phyloP scores from a whole-genome alignment of 2,888 invertebrate species.

The Xylota segnis region DNA sequence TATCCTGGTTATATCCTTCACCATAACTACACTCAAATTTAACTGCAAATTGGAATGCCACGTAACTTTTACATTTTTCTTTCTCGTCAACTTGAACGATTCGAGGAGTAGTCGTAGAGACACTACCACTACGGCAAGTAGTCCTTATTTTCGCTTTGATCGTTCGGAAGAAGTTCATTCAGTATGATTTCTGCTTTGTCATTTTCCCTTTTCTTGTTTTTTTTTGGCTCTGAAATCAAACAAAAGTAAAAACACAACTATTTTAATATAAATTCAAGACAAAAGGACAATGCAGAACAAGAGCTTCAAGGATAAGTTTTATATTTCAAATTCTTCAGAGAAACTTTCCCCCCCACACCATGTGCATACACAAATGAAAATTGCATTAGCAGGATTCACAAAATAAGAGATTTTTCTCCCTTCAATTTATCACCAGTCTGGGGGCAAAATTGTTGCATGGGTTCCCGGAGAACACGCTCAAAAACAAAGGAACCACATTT shows the following conservation, averaged over 20 bases:
- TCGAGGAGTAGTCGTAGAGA: constrained; percentile 11
- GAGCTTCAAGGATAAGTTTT: constrained; percentile 24
- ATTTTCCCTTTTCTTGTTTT: not conserved
- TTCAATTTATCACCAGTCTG: constrained; percentile 31
- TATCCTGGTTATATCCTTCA: constrained; percentile 75
- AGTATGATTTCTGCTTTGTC: constrained; percentile 17
- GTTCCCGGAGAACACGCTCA: not conserved
- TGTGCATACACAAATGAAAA: constrained; percentile 25
- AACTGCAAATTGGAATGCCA: constrained; percentile 74
- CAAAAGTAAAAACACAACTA: constrained; percentile 57
- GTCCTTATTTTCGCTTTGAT: constrained; percentile 10
- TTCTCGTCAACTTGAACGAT: constrained; percentile 60
- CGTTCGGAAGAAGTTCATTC: constrained; percentile 48
- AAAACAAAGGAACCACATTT: constrained; percentile 25
- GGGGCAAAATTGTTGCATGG: constrained; percentile 47
- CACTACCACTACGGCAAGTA: not conserved
- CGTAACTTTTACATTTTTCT: constrained; percentile 75
- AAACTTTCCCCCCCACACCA: not conserved
- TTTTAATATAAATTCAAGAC: constrained; percentile 63
- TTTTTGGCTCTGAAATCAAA: constrained; percentile 47
- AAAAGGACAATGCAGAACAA: constrained; percentile 25
- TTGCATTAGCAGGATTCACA: constrained; percentile 27
- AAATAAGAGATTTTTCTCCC: constrained; percentile 1
- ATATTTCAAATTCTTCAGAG: constrained; percentile 25
- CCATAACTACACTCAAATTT: constrained; percentile 76